Evolutionary conservation across 1,140 invertebrate genomes (phyloP).

Genomic region (Vanessa atalanta): DNA sequence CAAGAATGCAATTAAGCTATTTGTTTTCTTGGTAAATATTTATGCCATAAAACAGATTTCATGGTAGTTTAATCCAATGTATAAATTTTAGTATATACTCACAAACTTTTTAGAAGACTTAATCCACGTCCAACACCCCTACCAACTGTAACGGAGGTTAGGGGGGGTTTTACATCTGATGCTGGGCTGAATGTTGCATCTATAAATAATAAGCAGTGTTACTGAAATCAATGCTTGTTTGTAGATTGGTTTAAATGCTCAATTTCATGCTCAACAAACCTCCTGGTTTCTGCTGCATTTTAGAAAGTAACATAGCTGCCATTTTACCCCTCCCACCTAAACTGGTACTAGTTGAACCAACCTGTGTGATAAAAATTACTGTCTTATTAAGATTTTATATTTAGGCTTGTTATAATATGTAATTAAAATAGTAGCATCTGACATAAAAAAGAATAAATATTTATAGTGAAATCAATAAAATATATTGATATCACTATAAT

Average conservation of each 20-base stretch:
- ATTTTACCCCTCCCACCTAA: constrained; percentile 57
- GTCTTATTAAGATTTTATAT: no score
- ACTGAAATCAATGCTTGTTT: no score
- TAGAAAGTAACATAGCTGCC: constrained; percentile 57
- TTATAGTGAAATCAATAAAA: no score
- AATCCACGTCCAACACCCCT: constrained; percentile 47
- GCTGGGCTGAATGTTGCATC: constrained; percentile 48
- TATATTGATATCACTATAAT: no score
- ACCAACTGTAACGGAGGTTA: constrained; percentile 7
- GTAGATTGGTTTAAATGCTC: no score
- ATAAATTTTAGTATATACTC: constrained; percentile 39
- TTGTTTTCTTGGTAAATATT: no score
- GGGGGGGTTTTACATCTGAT: constrained; percentile 54
- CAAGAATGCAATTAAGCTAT: no score
- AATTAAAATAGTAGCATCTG: no score
- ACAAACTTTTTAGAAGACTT: constrained; percentile 62
- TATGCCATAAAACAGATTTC: neutral
- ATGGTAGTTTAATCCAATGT: neutral
- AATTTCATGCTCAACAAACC: neutral
- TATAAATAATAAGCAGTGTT: neutral
- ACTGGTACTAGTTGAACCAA: constrained; percentile 27
- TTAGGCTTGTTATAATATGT: no score
- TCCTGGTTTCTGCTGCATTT: constrained; percentile 58
- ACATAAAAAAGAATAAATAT: no score
- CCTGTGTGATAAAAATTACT: constrained; percentile 26